Evolutionary conservation across 2,113 vertebrate species (phyloP).

Genomic region (Saimiri boliviensis): DNA sequence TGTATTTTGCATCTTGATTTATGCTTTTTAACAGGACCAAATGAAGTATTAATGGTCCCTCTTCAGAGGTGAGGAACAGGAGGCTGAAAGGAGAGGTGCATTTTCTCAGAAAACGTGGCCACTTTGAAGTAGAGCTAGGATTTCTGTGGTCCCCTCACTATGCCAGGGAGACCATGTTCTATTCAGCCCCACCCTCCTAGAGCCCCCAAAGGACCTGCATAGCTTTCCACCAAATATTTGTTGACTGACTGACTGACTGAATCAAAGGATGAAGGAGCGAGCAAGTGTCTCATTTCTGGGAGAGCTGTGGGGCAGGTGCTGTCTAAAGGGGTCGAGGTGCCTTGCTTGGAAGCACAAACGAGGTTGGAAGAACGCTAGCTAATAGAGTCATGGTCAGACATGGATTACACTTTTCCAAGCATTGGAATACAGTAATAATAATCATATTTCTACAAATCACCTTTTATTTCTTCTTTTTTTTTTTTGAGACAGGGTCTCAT

Average conservation of each 20-base stretch:
- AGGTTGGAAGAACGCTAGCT: not conserved
- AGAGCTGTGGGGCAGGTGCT: not conserved
- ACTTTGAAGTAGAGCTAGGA: not conserved
- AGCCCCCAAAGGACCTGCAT: not conserved
- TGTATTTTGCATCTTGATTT: rapidly evolving
- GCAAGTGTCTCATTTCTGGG: not conserved
- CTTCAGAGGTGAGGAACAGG: not conserved
- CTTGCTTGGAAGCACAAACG: not conserved
- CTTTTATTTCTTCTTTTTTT: not conserved
- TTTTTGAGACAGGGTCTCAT: too few relatives aligned
- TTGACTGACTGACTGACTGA: slow-evolving; percentile 2
- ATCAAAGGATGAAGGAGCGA: not conserved
- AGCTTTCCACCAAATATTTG: not conserved
- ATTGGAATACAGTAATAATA: rapidly evolving
- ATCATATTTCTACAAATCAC: not conserved
- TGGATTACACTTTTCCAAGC: not conserved
- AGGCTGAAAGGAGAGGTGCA: not conserved
- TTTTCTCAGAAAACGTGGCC: not conserved
- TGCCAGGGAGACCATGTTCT: not conserved
- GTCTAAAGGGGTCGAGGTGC: not conserved
- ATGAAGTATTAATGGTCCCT: rapidly evolving
- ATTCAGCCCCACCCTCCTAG: not conserved
- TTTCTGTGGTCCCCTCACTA: not conserved
- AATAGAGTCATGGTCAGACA: rapidly evolving
- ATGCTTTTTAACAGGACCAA: not conserved